phyloP scores from a whole-genome alignment of 2,113 vertebrate species.

The Neotragus pygmaeus region DNA sequence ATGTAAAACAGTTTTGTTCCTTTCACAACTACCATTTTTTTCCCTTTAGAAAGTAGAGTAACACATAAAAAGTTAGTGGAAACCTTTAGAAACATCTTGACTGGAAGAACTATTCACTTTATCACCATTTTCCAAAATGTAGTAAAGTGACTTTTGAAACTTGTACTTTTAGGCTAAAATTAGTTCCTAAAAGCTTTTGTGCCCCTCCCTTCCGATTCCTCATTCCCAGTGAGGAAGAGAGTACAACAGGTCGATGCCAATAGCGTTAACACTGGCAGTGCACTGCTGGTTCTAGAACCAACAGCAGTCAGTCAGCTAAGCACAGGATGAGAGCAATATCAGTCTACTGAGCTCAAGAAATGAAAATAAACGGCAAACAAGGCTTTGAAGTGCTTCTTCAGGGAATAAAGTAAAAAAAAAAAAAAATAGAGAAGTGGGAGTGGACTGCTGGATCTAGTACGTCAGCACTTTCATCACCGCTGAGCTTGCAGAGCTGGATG shows the following conservation, averaged over 20 bases:
- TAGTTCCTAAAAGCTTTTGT: neutral
- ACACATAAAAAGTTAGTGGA: neutral
- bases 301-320: neutral
- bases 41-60: neutral
- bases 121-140: constrained; percentile 40
- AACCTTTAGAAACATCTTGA: neutral
- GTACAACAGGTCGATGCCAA: constrained; percentile 14
- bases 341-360: constrained; percentile 9
- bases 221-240: neutral
- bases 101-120: neutral
- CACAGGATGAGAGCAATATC: neutral
- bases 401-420: neutral
- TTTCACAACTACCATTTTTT: neutral
- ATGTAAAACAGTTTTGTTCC: neutral
- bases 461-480: constrained; percentile 10
- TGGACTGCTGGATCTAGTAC: neutral
- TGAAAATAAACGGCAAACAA: neutral
- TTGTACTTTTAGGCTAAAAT: neutral
- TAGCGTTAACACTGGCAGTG: neutral
- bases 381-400: constrained; percentile 9
- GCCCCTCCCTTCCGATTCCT: neutral
- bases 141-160: neutral
- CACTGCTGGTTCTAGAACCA: neutral
- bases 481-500: constrained; percentile 7
- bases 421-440: neutral